Percentiles rank a stretch among this genome's conserved stretches.
Conservation (phyloP, 2,113 vertebrate species). For the Leptosomus discolor region DNA sequence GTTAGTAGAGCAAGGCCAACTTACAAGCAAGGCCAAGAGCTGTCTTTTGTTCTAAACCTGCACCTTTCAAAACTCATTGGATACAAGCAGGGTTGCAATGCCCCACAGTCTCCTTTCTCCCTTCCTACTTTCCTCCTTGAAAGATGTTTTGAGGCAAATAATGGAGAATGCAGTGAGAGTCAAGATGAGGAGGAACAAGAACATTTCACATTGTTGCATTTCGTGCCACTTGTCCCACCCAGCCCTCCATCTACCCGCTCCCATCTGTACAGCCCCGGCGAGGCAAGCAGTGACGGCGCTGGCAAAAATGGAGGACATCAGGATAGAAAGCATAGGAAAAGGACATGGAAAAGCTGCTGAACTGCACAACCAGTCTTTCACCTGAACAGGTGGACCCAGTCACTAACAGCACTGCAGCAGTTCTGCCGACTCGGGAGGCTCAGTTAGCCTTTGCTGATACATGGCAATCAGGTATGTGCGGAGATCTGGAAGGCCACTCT, state of each 20-base stretch:
- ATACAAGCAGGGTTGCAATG: fast-evolving
- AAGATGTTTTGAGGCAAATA: neutral
- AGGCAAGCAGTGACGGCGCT: neutral
- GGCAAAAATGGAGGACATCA: neutral
- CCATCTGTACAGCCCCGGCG: fast-evolving
- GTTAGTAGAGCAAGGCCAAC: neutral
- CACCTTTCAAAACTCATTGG: neutral
- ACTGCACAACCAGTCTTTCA: neutral
- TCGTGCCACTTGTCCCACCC: fast-evolving
- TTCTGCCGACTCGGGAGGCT: neutral
- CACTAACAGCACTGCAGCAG: neutral
- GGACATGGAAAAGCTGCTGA: neutral
- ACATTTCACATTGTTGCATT: neutral
- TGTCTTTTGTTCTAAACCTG: neutral
- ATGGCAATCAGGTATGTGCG: neutral
- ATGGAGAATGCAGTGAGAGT: neutral
- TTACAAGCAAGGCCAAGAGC: neutral
- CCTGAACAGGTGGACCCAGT: neutral
- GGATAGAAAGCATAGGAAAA: neutral
- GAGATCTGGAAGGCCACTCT: neutral
- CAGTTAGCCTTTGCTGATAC: neutral
- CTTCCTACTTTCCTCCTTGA: neutral
- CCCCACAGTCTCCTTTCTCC: fast-evolving
- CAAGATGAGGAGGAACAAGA: neutral
- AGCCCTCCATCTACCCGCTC: neutral